These are phyloP conservation scores for Sylvicola fuscatus DNA, from an alignment of 2,888 invertebrate genomes.

Conservation along the genomic window DNA sequence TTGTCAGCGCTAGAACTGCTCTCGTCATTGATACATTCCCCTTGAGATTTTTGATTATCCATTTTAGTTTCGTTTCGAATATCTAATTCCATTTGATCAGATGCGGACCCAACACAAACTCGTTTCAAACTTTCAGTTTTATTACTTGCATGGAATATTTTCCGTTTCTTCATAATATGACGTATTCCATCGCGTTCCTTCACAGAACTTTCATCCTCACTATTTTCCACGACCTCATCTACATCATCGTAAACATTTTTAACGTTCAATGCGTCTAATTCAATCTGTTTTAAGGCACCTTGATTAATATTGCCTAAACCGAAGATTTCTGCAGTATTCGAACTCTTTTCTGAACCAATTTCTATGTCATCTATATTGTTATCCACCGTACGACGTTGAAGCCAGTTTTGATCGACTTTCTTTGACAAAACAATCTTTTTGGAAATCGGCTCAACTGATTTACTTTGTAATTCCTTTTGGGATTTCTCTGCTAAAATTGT, in stretches of 20 bases:
- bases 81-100: conserved; percentile 9
- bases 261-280: background rate
- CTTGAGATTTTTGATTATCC: too few species aligned
- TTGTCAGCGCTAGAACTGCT: too few species aligned
- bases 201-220: conserved; percentile 37
- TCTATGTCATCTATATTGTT: background rate
- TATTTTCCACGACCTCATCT: conserved; percentile 47
- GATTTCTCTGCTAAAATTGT: conserved; percentile 16
- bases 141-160: conserved; percentile 13
- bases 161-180: conserved; percentile 35
- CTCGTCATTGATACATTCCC: too few species aligned
- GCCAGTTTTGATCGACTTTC: conserved; percentile 27
- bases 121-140: background rate
- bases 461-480: background rate
- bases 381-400: conserved; percentile 12
- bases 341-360: background rate
- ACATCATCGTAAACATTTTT: conserved; percentile 29
- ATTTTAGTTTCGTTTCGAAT: too few species aligned
- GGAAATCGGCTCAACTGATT: too few species aligned
- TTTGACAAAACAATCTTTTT: conserved; percentile 4
- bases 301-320: conserved; percentile 27
- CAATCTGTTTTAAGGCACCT: conserved; percentile 10
- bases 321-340: background rate
- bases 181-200: conserved; percentile 25
- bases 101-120: too few species aligned